Conservation (phyloP, 2,797 vertebrate species). For the Arrhamphus sclerolepis region DNA sequence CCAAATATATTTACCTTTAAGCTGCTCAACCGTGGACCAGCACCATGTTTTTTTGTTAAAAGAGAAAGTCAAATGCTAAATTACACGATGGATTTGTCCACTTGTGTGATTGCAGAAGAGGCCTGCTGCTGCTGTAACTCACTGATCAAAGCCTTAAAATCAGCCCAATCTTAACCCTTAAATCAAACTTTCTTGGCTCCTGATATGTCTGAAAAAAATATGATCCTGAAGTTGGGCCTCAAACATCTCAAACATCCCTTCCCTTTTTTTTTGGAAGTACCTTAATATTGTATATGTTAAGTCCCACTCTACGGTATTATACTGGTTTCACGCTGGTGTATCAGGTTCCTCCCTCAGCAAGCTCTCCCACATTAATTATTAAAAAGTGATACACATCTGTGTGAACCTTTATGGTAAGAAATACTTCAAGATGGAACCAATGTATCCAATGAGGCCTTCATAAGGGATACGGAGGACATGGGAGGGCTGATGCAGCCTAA, state of each 20-base stretch:
- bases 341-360: constrained; percentile 29
- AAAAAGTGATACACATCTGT: constrained; percentile 58
- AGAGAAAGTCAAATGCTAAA: constrained; percentile 9
- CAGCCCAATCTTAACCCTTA: neutral
- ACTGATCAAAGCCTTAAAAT: constrained; percentile 19
- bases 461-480: neutral
- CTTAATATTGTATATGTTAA: neutral
- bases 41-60: constrained; percentile 14
- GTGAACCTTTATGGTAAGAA: constrained; percentile 40
- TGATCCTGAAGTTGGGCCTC: neutral
- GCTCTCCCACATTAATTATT: constrained; percentile 38
- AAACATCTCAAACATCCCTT: neutral
- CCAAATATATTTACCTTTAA: no score
- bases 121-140: neutral
- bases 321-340: constrained; percentile 21
- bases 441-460: constrained; percentile 47
- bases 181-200: neutral
- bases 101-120: no score
- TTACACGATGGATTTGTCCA: no score
- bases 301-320: constrained; percentile 4
- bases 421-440: constrained; percentile 55
- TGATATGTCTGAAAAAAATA: neutral
- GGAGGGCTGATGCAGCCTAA: constrained; percentile 33
- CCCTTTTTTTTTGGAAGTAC: no score
- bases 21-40: neutral